phyloP scores from a whole-genome alignment of 2,888 invertebrate genomes.

The Drosophila bunnanda region DNA sequence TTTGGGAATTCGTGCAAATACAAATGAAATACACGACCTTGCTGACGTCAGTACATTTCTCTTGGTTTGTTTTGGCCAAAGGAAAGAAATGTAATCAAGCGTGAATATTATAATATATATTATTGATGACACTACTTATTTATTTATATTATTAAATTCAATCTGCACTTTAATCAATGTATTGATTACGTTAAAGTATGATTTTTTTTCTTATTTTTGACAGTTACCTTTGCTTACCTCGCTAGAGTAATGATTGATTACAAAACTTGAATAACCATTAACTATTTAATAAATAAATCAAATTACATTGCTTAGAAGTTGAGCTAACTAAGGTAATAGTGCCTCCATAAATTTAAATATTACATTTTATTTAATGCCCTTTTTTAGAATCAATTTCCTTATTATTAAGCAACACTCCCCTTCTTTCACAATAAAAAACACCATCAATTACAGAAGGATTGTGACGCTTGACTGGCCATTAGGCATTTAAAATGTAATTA shows the following conservation, averaged over 20 bases:
- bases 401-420: background rate
- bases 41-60: slow-evolving; percentile 8
- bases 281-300: too few relatives aligned
- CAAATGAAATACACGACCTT: background rate
- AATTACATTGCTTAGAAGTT: too few relatives aligned
- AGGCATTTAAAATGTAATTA: slow-evolving; percentile 33
- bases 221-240: too few relatives aligned
- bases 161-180: too few relatives aligned
- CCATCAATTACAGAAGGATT: slow-evolving; percentile 9
- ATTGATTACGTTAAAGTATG: too few relatives aligned
- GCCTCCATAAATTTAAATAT: too few relatives aligned
- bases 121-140: background rate
- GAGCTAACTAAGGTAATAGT: too few relatives aligned
- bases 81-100: background rate
- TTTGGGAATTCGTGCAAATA: background rate
- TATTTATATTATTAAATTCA: too few relatives aligned
- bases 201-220: too few relatives aligned
- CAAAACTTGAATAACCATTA: too few relatives aligned
- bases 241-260: too few relatives aligned
- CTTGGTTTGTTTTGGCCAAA: background rate
- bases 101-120: background rate
- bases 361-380: background rate
- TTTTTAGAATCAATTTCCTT: background rate
- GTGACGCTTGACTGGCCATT: slow-evolving; percentile 14
- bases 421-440: background rate